Conservation (phyloP, 2,888 invertebrate genomes). For the Netelia virgata region DNA sequence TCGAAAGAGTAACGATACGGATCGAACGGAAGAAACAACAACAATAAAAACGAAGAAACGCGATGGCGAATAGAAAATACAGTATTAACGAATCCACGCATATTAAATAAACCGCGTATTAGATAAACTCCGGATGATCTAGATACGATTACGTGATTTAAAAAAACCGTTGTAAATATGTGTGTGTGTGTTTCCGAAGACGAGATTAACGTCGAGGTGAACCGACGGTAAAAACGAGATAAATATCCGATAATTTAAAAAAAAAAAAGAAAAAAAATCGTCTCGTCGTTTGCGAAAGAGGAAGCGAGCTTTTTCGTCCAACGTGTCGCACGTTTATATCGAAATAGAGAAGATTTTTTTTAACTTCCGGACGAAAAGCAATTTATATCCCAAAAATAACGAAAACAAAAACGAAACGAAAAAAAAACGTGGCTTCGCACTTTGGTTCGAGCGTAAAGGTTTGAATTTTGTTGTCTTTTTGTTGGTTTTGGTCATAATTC, state of each 20-base stretch:
- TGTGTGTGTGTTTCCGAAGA: conserved; percentile 12
- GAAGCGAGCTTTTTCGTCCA: too few relatives aligned
- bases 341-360: too few relatives aligned
- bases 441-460: too few relatives aligned
- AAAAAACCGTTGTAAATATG: conserved; percentile 57
- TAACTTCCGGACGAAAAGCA: too few relatives aligned
- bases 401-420: too few relatives aligned
- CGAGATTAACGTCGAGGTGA: background rate
- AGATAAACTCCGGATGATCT: conserved; percentile 30
- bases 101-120: conserved; percentile 32
- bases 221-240: background rate
- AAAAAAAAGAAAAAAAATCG: background rate
- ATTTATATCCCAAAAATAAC: too few relatives aligned
- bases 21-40: background rate
- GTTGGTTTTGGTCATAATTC: too few relatives aligned
- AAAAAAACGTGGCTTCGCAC: too few relatives aligned
- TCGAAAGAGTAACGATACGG: background rate
- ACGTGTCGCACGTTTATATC: too few relatives aligned
- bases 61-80: conserved; percentile 62
- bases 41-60: conserved; percentile 16
- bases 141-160: conserved; percentile 40
- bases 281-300: background rate
- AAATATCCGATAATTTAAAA: background rate
- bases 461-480: too few relatives aligned
- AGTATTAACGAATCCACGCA: conserved; percentile 65